A percentile compares a stretch with the other conserved stretches of the same genome.
These are phyloP conservation scores for Euthynnus affinis DNA, from an alignment of 2,797 vertebrate species.

Conservation along the genomic window DNA sequence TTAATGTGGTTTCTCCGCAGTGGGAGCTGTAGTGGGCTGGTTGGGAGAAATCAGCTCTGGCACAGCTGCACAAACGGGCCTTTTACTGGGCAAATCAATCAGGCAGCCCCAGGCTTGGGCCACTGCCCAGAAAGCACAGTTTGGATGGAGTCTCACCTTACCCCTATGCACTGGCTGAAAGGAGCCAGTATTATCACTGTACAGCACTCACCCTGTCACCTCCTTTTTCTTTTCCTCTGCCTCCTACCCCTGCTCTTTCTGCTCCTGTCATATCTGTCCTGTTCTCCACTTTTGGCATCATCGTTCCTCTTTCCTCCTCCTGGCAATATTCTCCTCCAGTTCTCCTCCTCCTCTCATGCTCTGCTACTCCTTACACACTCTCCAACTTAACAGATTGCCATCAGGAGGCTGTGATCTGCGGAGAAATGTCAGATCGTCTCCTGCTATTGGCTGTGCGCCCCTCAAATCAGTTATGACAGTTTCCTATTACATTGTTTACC, in stretches of 20 bases:
- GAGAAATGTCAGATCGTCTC: constrained; percentile 75
- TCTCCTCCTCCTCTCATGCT: constrained; percentile 49
- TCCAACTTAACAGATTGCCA: constrained; percentile 76
- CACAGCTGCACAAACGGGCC: constrained; percentile 79
- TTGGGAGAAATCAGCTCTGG: constrained; percentile 75
- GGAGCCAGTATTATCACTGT: constrained; percentile 82
- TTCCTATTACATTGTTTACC: constrained; percentile 83
- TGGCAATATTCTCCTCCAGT: constrained; percentile 16
- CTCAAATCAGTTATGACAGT: constrained; percentile 83
- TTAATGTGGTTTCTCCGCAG: constrained; percentile 67
- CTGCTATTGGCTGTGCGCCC: constrained; percentile 62
- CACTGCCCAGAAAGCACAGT: constrained; percentile 86
- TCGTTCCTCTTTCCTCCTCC: constrained; percentile 33
- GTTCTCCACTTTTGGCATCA: constrained; percentile 36
- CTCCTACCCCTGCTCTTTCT: constrained; percentile 52
- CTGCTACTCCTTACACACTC: constrained; percentile 59
- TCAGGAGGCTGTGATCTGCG: constrained; percentile 72
- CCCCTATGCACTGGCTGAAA: constrained; percentile 76
- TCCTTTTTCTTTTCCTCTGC: constrained; percentile 61
- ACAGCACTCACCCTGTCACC: constrained; percentile 68
- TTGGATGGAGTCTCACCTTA: constrained; percentile 83
- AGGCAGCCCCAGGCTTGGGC: constrained; percentile 76
- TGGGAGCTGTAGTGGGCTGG: constrained; percentile 58
- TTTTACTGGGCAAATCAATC: constrained; percentile 83
- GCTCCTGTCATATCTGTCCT: constrained; percentile 49